Base-by-base conservation (phyloP, 2,888 invertebrate species). In the Lydus trimaculatus region DNA sequence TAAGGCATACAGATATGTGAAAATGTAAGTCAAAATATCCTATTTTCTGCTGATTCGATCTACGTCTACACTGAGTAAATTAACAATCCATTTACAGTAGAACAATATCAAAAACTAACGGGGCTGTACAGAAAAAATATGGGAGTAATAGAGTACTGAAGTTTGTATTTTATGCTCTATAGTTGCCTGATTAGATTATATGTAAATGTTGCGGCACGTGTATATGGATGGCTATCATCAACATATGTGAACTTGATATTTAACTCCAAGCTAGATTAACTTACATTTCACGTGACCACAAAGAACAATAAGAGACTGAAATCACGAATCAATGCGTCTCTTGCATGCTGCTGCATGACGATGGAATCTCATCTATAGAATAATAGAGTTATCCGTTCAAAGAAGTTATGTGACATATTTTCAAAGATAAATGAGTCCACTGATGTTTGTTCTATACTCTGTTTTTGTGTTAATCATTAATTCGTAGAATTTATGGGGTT, bases 261-360 rank as follows among this genome's bases (percentile, higher is more conserved):
- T 56, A 25, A 5, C 56, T 56, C 5, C 25, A 23, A 56, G 25
- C 25, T 25, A 25, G 25, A 56, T 56, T 56, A 56, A 56, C 25
- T 56, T 25, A 25, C 25, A 56, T 15, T 56, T 25, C 56, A 56
- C 56, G 56, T 56, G 56, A 25, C 48, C 48, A 52, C 23, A 43
- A 43, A 52, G 39, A 15, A 39, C 13, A 39, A 39, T 39, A n/a
- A n/a, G 48, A 20, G 20, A 11, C 4, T 9, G 25, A 56, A 56
- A 56, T 25, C 15, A 11, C 8, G 25, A 13, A 56, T 48, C 20
- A 48, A 48, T 56, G 25, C 23, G 9, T 6, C 17, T 17, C 39
- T 13, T 13, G 2, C 36, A 13, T 4, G 15, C 36, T 4, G 15
- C 36, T 43, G 39, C n/a, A 43, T 43, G 48, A 15, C 56, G 5